Percentiles rank a stretch among this genome's conserved stretches.
phyloP scores from a whole-genome alignment of 2,888 invertebrate genomes.

The Heliconius erato region DNA sequence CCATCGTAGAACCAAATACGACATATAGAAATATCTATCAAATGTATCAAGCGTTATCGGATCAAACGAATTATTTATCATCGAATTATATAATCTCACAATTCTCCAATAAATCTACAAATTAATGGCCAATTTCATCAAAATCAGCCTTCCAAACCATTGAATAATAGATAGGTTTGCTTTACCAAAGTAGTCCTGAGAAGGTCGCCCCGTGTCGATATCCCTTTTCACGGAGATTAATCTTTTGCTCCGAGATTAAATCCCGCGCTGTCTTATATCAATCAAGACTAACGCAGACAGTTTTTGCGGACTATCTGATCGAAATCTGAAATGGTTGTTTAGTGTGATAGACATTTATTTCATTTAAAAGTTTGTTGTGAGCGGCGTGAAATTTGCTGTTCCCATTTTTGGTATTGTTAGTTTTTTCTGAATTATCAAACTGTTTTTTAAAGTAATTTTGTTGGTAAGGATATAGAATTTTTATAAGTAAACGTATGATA shows the following conservation, averaged over 20 bases:
- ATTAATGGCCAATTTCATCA: constrained; percentile 19
- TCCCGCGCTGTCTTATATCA: constrained; percentile 37
- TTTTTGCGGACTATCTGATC: constrained; percentile 13
- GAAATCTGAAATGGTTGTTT: constrained; percentile 14
- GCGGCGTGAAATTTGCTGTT: neutral
- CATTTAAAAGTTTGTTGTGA: neutral
- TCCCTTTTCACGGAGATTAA: constrained; percentile 42
- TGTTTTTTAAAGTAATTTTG: too few species aligned
- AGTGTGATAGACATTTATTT: neutral
- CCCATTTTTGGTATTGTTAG: neutral
- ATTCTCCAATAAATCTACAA: constrained; percentile 7
- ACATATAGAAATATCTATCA: too few species aligned
- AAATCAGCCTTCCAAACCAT: constrained; percentile 29
- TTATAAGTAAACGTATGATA: too few species aligned
- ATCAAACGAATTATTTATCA: constrained; percentile 13
- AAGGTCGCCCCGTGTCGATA: constrained; percentile 42
- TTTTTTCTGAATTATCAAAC: neutral
- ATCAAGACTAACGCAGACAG: constrained; percentile 37
- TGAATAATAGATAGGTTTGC: constrained; percentile 35
- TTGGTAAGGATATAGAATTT: too few species aligned
- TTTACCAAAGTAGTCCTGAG: constrained; percentile 31
- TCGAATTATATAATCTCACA: constrained; percentile 11
- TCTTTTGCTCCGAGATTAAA: constrained; percentile 43
- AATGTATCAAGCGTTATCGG: too few species aligned
- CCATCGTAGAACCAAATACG: too few species aligned